phyloP scores from a whole-genome alignment of 2,797 vertebrate genomes.

The Phrynocephalus guinanensis region DNA sequence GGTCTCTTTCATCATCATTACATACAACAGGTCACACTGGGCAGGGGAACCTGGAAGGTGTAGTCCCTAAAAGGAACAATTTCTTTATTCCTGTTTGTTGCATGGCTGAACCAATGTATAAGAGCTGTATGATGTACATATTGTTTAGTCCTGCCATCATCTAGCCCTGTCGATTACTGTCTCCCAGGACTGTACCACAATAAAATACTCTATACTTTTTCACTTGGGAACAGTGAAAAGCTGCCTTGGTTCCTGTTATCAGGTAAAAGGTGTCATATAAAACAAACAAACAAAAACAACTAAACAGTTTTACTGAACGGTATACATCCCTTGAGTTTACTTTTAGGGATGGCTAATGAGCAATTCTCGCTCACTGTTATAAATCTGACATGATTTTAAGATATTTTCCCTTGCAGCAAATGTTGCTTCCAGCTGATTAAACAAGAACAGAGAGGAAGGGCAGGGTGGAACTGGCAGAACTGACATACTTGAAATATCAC shows the following conservation, averaged over 20 bases:
- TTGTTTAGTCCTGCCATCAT: neutral
- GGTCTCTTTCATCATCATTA: neutral
- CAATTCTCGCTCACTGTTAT: no score
- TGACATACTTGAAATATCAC: neutral
- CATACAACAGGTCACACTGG: neutral
- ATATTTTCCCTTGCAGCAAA: neutral
- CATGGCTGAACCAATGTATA: neutral
- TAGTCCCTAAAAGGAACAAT: no score
- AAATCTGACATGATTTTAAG: neutral
- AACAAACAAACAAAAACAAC: no score
- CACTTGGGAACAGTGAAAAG: neutral
- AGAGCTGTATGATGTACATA: neutral
- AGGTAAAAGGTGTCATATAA: no score
- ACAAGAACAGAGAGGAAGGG: neutral
- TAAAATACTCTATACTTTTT: neutral
- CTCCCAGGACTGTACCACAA: neutral
- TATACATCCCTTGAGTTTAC: no score
- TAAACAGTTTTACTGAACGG: no score
- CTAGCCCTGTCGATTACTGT: neutral
- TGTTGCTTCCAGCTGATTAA: neutral
- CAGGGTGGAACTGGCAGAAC: neutral
- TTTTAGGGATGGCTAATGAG: no score
- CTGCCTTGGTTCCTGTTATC: no score
- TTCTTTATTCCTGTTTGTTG: neutral
- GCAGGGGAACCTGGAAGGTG: neutral